Evolutionary conservation across 2,113 vertebrate genomes (phyloP).

Genomic region (Carassius auratus): DNA sequence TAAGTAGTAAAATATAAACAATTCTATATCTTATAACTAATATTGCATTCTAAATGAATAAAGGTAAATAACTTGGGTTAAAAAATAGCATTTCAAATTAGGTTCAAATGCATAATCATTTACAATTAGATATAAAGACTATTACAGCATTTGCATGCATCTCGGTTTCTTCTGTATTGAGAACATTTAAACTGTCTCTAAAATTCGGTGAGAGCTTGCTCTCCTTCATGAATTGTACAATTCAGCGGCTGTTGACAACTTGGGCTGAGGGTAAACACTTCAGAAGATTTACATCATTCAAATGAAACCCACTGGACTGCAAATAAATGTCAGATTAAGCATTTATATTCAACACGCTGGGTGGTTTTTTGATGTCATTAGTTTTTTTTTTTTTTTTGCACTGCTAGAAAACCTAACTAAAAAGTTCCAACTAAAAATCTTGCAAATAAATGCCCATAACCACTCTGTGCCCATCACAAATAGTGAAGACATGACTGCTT

Average conservation of each 20-base stretch:
- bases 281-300: constrained; percentile 57
- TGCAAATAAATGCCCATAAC: neutral
- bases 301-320: constrained; percentile 58
- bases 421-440: constrained; percentile 11
- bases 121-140: neutral
- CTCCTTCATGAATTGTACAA: constrained; percentile 49
- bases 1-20: neutral
- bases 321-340: constrained; percentile 61
- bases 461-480: neutral
- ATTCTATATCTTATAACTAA: neutral
- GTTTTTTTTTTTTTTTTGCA: constrained; percentile 18
- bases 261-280: constrained; percentile 51
- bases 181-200: constrained; percentile 15
- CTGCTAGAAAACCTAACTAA: constrained; percentile 29
- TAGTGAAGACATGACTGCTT: neutral
- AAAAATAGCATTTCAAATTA: neutral
- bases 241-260: constrained; percentile 58
- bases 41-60: neutral
- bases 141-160: neutral
- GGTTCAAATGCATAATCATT: neutral
- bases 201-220: constrained; percentile 10
- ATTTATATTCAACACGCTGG: constrained; percentile 57
- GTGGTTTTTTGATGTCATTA: constrained; percentile 50
- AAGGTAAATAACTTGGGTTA: neutral
- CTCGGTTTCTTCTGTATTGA: constrained; percentile 19